A percentile compares a stretch with the other conserved stretches of the same genome.
Conservation (phyloP, 2,797 vertebrate species). For the Xenops minutus region DNA sequence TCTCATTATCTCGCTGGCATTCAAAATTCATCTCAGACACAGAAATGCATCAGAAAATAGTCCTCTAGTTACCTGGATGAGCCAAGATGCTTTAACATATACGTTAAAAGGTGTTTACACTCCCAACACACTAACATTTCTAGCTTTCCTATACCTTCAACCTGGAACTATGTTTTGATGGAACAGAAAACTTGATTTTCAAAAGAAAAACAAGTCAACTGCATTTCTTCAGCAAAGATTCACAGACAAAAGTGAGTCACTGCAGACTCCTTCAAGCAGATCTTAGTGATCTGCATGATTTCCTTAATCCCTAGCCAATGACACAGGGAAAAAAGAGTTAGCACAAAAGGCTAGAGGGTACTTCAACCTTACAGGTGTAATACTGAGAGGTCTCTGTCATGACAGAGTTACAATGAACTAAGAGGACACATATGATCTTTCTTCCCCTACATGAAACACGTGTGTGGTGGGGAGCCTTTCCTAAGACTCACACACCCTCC, state of each 20-base stretch:
- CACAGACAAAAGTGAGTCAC: background rate
- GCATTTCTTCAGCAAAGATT: background rate
- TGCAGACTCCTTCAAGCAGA: background rate
- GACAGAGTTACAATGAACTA: background rate
- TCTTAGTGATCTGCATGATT: background rate
- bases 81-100: background rate
- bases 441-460: rapidly evolving
- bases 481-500: background rate
- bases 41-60: background rate
- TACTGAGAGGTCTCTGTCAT: background rate
- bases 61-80: background rate
- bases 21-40: conserved; percentile 37
- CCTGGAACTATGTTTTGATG: background rate
- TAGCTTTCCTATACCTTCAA: background rate
- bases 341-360: background rate
- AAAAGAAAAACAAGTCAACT: background rate
- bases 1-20: conserved; percentile 35
- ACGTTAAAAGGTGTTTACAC: background rate
- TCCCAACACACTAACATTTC: background rate
- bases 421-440: background rate
- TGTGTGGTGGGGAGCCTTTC: background rate
- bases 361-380: background rate
- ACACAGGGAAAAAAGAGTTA: background rate
- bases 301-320: background rate
- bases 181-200: background rate